Percentiles rank a stretch among this genome's conserved stretches.
phyloP scores from a whole-genome alignment of 30 jellyfish, hydroid and myxozoan species.

The Rhopilema esculentum region DNA sequence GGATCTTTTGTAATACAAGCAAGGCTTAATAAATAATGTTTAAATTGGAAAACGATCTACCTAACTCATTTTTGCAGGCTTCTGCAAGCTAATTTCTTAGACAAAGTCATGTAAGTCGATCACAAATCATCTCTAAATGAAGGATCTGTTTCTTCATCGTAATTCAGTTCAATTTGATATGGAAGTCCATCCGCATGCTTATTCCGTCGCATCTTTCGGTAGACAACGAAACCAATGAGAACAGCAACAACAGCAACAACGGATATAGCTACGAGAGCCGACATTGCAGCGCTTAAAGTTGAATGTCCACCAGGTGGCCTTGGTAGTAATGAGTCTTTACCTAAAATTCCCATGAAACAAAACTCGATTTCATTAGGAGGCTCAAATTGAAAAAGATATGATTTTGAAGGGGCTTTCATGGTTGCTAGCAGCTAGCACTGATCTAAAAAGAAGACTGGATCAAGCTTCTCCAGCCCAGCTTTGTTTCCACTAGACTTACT shows the following conservation, averaged over 20 bases:
- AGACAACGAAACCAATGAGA: conserved; percentile 16
- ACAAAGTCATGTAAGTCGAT: neutral
- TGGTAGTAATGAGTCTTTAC: neutral
- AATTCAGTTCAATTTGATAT: conserved; percentile 60
- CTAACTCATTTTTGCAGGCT: neutral
- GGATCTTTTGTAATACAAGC: neutral
- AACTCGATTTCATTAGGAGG: too few relatives aligned
- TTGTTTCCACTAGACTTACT: too few relatives aligned
- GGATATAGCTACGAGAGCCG: conserved; percentile 55
- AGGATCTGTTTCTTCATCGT: conserved; percentile 28
- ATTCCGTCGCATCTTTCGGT: conserved; percentile 9
- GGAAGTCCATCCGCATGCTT: conserved; percentile 58
- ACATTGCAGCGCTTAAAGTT: conserved; percentile 39
- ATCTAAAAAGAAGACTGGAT: too few relatives aligned
- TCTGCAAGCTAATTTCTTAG: neutral
- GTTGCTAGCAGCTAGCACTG: too few relatives aligned
- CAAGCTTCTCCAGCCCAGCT: too few relatives aligned
- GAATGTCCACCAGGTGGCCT: conserved; percentile 8
- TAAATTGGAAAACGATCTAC: neutral
- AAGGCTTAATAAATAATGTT: neutral
- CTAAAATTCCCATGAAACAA: neutral
- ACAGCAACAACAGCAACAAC: conserved; percentile 67
- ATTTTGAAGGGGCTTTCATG: too few relatives aligned
- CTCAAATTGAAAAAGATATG: too few relatives aligned
- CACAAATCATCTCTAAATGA: neutral